Evolutionary conservation across 2,888 invertebrate species (phyloP), one percentile per base, ranked within the genome.

Genomic region (Andricus quercusramuli): DNA sequence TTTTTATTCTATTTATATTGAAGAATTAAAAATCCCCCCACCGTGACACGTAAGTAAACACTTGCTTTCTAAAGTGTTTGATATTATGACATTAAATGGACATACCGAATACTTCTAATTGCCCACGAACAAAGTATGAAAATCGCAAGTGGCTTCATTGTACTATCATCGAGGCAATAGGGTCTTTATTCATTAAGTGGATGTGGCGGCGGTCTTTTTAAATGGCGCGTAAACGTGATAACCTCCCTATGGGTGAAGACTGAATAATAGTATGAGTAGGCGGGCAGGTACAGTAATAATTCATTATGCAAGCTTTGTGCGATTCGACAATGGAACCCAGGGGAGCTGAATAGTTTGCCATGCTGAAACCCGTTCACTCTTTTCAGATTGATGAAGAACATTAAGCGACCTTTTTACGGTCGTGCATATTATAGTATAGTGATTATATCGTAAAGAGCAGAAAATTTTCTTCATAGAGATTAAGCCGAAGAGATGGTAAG

Each of bases 291-390:
- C 80, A 80, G 83, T 83, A 87, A 87, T 89, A 89, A 89, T 89
- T 89, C 86, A 89, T 89, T 85, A 85, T 84, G 77, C 78, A 56
- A 80, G 85, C 86, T 88, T 89, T 89, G 89, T 89, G 74, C 67
- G 81, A 64, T 77, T 79, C 85, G 86, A 89, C 89, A 89, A 89
- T 88, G 80, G 85, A 67, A 78, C 74, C 80, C 78, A 76, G 65
- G 78, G 68, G 32, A 78, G 82, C 66, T 80, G 83, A 80, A 82
- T 56, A 65, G 78, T 70, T 51, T 29, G 47, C 70, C 13, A 47
- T 81, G 70, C 80, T 37, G 17, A 29, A 20, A 22, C 79, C 77
- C 67, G 77, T 66, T 77, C 70, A 32, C 79, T 81, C 77, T 81
- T 80, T 80, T 51, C 70, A 47, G 51, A 70, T 51, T 70, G 47